A percentile compares a stretch with the other conserved stretches of the same genome.
These are phyloP conservation scores for Lutraria lutraria DNA, from an alignment of 2,888 invertebrate species.

Conservation along the genomic window DNA sequence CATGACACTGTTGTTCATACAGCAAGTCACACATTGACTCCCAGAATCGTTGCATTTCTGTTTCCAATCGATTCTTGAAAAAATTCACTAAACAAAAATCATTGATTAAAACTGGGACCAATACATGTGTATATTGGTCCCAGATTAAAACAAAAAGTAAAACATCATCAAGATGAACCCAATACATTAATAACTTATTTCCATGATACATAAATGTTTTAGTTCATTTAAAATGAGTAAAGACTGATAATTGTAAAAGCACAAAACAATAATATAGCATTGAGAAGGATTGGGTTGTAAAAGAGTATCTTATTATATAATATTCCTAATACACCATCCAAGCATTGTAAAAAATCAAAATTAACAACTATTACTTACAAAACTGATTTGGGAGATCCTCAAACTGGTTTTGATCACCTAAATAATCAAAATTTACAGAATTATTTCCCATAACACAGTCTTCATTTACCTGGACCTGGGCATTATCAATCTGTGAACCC, in stretches of 20 bases:
- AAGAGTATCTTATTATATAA: background rate
- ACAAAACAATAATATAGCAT: too few relatives aligned
- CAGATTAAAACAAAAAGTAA: too few relatives aligned
- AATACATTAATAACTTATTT: too few relatives aligned
- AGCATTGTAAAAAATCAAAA: background rate
- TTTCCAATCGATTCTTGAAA: conserved; percentile 3
- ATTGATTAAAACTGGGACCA: too few relatives aligned
- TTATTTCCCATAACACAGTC: conserved; percentile 1
- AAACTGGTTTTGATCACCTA: background rate
- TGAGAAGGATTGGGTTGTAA: too few relatives aligned
- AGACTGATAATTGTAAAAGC: too few relatives aligned
- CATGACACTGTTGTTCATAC: conserved; percentile 1
- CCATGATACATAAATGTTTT: too few relatives aligned
- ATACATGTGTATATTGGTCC: too few relatives aligned
- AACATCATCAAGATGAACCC: too few relatives aligned
- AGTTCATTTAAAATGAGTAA: too few relatives aligned
- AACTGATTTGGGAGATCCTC: background rate
- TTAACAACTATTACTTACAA: background rate
- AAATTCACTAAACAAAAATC: conserved; percentile 2
- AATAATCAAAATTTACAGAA: conserved; percentile 5
- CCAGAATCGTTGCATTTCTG: background rate
- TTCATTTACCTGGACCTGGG: conserved; percentile 4
- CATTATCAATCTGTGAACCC: background rate
- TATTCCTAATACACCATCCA: background rate
- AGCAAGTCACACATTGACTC: background rate